These are phyloP conservation scores for Heliothis virescens DNA, from an alignment of 1,140 invertebrate genomes.

Conservation along the genomic window DNA sequence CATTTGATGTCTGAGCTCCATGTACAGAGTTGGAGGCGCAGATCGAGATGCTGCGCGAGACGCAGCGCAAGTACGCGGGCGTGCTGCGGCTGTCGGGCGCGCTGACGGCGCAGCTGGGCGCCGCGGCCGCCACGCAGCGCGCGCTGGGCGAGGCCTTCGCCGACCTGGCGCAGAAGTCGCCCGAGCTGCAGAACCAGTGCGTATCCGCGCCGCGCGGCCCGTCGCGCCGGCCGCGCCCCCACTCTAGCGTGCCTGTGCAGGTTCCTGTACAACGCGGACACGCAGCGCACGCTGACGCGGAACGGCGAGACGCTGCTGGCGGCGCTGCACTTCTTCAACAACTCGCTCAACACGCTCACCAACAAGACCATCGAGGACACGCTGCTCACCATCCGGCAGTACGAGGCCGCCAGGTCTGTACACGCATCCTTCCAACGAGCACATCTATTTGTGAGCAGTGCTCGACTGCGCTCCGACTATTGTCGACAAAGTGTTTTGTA, in stretches of 20 bases:
- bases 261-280: constrained; percentile 98
- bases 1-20: background rate
- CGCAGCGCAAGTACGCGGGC: constrained; percentile 97
- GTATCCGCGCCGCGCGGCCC: constrained; percentile 7
- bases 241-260: constrained; percentile 50
- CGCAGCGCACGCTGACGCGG: constrained; percentile 96
- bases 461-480: too few relatives aligned
- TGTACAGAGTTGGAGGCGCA: constrained; percentile 94
- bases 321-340: constrained; percentile 98
- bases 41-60: constrained; percentile 96
- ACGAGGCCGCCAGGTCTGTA: constrained; percentile 94
- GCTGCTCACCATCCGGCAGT: constrained; percentile 96
- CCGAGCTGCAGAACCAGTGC: constrained; percentile 94
- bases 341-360: constrained; percentile 97
- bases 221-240: too few relatives aligned
- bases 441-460: too few relatives aligned
- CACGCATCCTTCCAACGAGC: background rate
- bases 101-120: constrained; percentile 92
- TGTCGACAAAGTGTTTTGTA: too few relatives aligned
- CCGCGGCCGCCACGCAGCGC: constrained; percentile 90
- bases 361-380: constrained; percentile 99
- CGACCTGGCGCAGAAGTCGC: constrained; percentile 97
- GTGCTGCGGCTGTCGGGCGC: constrained; percentile 94
- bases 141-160: constrained; percentile 96
- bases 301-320: constrained; percentile 97